These are phyloP conservation scores for Griposia aprilina DNA, from an alignment of 2,888 invertebrate species.

Conservation along the genomic window DNA sequence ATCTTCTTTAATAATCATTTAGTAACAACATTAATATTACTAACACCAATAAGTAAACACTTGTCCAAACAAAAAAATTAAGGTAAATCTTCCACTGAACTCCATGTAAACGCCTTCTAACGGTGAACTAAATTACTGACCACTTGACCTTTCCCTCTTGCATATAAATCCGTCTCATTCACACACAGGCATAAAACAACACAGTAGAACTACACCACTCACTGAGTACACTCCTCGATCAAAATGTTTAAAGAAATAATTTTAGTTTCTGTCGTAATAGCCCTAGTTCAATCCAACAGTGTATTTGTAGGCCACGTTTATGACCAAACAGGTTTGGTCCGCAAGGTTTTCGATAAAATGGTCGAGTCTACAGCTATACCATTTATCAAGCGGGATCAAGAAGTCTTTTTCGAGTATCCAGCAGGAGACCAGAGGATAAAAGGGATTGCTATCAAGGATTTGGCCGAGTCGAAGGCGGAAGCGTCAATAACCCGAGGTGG, in stretches of 20 bases:
- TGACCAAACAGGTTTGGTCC: constrained; percentile 73
- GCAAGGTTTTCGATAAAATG: constrained; percentile 74
- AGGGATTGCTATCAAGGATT: constrained; percentile 68
- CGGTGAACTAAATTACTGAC: constrained; percentile 47
- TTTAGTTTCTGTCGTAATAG: constrained; percentile 38
- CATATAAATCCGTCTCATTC: constrained; percentile 53
- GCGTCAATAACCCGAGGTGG: constrained; percentile 81
- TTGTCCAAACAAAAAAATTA: background rate
- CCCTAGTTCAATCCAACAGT: constrained; percentile 62
- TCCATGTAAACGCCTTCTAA: constrained; percentile 62
- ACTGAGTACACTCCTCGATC: constrained; percentile 24
- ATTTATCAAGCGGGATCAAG: constrained; percentile 73
- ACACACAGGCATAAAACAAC: constrained; percentile 38
- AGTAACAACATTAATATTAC: background rate
- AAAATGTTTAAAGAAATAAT: constrained; percentile 64
- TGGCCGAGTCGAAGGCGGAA: constrained; percentile 76
- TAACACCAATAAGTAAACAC: no score
- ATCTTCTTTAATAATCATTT: background rate
- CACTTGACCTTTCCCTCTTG: constrained; percentile 64
- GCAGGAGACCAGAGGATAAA: constrained; percentile 77
- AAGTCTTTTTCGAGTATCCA: constrained; percentile 76
- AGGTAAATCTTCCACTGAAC: constrained; percentile 43
- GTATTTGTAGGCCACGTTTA: constrained; percentile 77
- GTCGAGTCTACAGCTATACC: constrained; percentile 72
- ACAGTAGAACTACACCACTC: constrained; percentile 44